phyloP scores from a whole-genome alignment of 2,113 vertebrate species.

The Mirza zaza region DNA sequence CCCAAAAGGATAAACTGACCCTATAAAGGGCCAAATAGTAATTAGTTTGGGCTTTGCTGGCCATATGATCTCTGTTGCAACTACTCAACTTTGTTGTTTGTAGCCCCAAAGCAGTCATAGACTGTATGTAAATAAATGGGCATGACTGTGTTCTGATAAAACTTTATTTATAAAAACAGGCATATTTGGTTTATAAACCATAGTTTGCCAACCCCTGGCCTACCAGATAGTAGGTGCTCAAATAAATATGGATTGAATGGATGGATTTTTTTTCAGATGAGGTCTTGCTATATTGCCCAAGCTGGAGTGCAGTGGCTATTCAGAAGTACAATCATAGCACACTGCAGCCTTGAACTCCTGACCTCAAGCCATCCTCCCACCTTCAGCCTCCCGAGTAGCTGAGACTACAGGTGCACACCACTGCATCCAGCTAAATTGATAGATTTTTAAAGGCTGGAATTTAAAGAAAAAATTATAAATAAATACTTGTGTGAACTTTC shows the following conservation, averaged over 20 bases:
- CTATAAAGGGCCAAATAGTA: background rate
- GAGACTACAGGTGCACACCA: too few species aligned
- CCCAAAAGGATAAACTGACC: background rate
- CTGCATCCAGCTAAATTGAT: too few species aligned
- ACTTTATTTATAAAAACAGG: background rate
- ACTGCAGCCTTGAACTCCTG: too few species aligned
- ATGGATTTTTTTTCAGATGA: background rate
- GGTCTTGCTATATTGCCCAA: background rate
- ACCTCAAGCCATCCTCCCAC: too few species aligned
- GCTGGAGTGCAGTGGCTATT: background rate
- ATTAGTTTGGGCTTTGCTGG: background rate
- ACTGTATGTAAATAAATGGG: background rate
- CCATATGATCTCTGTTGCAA: background rate
- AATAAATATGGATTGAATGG: background rate
- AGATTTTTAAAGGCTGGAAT: background rate
- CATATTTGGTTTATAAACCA: background rate
- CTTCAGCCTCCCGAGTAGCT: too few species aligned
- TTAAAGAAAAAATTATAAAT: conserved; percentile 22
- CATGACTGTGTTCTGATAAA: background rate
- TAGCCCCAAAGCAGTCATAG: background rate
- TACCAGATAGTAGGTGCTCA: background rate
- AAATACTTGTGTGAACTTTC: background rate
- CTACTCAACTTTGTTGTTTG: background rate
- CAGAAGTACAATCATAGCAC: background rate
- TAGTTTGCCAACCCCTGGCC: background rate